Evolutionary conservation across 2,888 invertebrate genomes (phyloP).

Genomic region (Lissocephala sabroskyi): DNA sequence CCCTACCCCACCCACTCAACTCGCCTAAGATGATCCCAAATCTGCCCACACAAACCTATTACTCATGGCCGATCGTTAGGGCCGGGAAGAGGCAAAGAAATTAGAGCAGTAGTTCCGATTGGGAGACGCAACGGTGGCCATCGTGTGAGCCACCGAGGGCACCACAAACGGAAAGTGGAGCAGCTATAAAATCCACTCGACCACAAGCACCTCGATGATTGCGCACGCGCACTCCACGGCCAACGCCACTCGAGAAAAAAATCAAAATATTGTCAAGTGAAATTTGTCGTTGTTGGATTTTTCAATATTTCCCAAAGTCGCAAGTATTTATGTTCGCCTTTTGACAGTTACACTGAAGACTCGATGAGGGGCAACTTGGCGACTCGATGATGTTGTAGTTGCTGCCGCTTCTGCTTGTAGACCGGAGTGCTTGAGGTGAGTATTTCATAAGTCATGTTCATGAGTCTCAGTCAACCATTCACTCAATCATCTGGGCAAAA

Average conservation of each 20-base stretch:
- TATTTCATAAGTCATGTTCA: conserved; percentile 64
- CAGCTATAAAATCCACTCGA: conserved; percentile 57
- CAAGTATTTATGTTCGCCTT: conserved; percentile 6
- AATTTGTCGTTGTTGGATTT: conserved; percentile 33
- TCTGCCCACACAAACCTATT: no score
- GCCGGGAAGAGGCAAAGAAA: no score
- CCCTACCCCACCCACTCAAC: no score
- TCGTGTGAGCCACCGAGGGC: no score
- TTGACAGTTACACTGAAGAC: conserved; percentile 58
- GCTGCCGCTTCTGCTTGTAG: conserved; percentile 26
- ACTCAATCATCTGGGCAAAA: conserved; percentile 47
- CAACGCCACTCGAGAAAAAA: conserved; percentile 29
- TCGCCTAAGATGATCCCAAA: no score
- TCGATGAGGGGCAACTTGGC: conserved; percentile 23
- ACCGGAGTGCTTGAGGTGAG: conserved; percentile 44
- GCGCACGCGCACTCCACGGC: conserved; percentile 51
- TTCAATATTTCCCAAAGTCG: neutral
- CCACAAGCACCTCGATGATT: conserved; percentile 44
- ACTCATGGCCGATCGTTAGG: no score
- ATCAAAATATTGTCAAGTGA: conserved; percentile 65
- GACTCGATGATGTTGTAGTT: conserved; percentile 17
- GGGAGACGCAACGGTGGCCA: no score
- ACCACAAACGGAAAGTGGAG: conserved; percentile 47
- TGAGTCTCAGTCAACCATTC: conserved; percentile 62
- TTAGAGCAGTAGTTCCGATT: no score